Evolutionary conservation across 2,888 invertebrate species (phyloP), one percentile per base, ranked within the genome.

Genomic region (Netelia fuscicornis): DNA sequence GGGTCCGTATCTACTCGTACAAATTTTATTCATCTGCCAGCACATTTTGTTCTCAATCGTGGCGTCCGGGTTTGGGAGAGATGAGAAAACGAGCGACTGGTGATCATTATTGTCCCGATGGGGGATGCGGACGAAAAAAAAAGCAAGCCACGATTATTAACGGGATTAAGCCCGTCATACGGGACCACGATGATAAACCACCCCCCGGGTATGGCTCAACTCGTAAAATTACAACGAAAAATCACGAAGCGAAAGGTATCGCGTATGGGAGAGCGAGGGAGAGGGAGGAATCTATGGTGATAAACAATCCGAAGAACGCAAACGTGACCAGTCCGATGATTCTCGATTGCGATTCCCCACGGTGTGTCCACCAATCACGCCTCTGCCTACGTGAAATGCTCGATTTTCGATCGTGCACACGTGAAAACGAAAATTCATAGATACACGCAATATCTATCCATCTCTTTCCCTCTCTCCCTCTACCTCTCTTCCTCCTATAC

Each of bases 271-370:
- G 54, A 2, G 52, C 17, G 74, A 42, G 60, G 44, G 71, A 44
- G 65, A 58, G 54, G 71, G 68, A 68, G 78, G 72, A 44, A 58
- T 60, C 56, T 56, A 48, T 56, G 79, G 84, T 68, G 78, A 87
- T 87, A 86, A 86, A 87, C 79, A 86, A 85, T 84, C 56, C 72
- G 25, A 84, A 82, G 82, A 81, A 86, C 83, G 78, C 72, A 87
- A 86, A 84, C 84, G 86, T 87, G 86, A 88, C 86, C 79, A 85
- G 86, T 83, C 62, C 81, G 85, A 86, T 87, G 88, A 88, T 88
- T 87, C 86, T 77, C 86, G 85, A 86, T 86, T 85, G 87, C 85
- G 84, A 86, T 86, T 85, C 81, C 81, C 74, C 74, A 82, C 80
- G 80, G 79, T 80, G 70, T 76, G 82, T 79, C 75, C 79, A 78